Base-by-base conservation (phyloP, 2,888 invertebrate genomes). In the Agriopis aurantiaria region DNA sequence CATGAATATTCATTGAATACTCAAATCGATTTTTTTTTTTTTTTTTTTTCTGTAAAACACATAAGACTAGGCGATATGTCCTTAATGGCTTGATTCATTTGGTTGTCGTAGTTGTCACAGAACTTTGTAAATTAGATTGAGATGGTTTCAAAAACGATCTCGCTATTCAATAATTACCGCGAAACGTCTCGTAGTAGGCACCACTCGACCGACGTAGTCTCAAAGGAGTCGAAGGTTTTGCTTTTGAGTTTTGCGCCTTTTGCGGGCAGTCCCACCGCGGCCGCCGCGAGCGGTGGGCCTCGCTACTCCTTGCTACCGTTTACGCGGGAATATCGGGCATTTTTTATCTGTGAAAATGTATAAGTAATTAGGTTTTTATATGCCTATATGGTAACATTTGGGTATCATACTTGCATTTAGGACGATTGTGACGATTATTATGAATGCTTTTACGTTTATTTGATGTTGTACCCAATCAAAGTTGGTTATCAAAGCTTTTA, bases 271-370 rank as follows among this genome's bases (percentile, higher is more conserved):
- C 89, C 91, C 91, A 91, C 89, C 91, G 91, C 92, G 88, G 79
- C 80, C 90, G 88, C 88, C 92, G 91, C 88, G 90, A 84, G 89
- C 91, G 91, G 90, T 91, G 92, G 91, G 88, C 87, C 79, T 76
- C 81, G 80, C 73, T 33, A n/a, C 58, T 48, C 61, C 61, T 60
- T 43, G 52, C 41, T n/a, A 58, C 11, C 17, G 17, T 65, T 76
- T 73, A 43, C 71, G 71, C 77, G 77, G 68, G 68, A 74, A 72
- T 58, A 60, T 51, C 63, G 52, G 56, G 49, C 10, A 7, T 12
- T 33, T 33, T n/a, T 4, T 52, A 52, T 53, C 45, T 53, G 62
- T 62, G 62, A 9, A 62, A 10, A 11, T 61, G 41, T 7, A 12
- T 51, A 41, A 14, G 8, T n/a, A 52, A 41, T 60, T 9, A 48